These are phyloP conservation scores for Lepeophtheirus nordmannii DNA, from an alignment of 2,888 invertebrate species.

Conservation along the genomic window DNA sequence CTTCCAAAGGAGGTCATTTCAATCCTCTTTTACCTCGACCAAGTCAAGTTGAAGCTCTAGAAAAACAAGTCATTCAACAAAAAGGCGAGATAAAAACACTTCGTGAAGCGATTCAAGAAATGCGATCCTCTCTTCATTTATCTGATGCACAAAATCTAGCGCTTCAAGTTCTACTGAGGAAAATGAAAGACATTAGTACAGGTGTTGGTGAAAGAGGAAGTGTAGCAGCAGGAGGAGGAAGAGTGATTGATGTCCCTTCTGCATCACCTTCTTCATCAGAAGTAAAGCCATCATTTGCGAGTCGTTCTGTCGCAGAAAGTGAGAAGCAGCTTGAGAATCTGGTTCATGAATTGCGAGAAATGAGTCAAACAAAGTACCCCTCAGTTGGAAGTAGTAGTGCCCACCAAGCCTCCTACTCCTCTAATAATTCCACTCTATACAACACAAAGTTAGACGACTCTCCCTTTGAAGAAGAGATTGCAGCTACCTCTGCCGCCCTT, in stretches of 20 bases:
- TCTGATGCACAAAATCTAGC: constrained; percentile 24
- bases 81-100: background rate
- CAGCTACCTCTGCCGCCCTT: background rate
- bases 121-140: constrained; percentile 19
- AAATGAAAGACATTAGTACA: background rate
- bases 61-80: constrained; percentile 15
- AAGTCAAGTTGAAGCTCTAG: background rate
- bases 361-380: constrained; percentile 24
- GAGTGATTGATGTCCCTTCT: too few species aligned
- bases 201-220: too few species aligned
- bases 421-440: background rate
- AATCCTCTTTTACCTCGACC: background rate
- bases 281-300: constrained; percentile 6
- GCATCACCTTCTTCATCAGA: background rate
- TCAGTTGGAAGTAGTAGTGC: background rate
- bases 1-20: background rate
- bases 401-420: background rate
- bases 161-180: constrained; percentile 16
- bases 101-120: constrained; percentile 19
- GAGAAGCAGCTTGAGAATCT: constrained; percentile 23
- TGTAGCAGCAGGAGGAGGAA: too few species aligned
- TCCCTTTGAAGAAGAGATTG: constrained; percentile 7
- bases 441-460: background rate
- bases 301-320: constrained; percentile 8
- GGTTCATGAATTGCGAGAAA: constrained; percentile 21